These are phyloP conservation scores for Tapirus indicus DNA, from an alignment of 2,797 vertebrate genomes.

Conservation along the genomic window DNA sequence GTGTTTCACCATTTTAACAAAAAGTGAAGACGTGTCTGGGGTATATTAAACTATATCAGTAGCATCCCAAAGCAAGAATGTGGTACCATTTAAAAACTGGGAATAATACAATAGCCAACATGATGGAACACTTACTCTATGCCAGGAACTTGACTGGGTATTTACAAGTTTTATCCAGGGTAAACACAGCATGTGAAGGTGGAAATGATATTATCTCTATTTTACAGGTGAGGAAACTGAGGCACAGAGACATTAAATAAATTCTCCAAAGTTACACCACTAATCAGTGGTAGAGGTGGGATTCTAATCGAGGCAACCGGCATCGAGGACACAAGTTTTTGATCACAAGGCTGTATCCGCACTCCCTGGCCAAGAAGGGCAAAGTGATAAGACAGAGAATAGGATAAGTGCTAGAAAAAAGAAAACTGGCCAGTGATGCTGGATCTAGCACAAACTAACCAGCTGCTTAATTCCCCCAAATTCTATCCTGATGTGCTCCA, in stretches of 20 bases:
- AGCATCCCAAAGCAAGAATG: background rate
- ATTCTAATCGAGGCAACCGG: no score
- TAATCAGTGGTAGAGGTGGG: background rate
- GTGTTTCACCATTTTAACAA: background rate
- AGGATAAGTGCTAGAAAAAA: background rate
- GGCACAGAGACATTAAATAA: background rate
- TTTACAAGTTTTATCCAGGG: background rate
- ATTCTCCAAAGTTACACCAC: background rate
- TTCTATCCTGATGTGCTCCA: background rate
- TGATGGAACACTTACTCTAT: background rate
- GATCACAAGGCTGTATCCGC: accelerated
- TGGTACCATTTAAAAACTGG: background rate
- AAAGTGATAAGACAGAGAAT: background rate
- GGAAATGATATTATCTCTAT: background rate
- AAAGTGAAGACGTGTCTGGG: background rate
- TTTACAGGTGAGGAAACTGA: background rate
- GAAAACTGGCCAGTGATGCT: no score
- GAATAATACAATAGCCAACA: background rate
- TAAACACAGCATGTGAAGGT: background rate
- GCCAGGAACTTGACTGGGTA: background rate
- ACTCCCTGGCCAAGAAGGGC: background rate
- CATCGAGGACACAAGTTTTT: background rate
- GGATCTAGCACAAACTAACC: background rate
- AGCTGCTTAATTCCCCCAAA: background rate
- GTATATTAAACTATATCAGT: background rate